Conservation (phyloP, 2,888 invertebrate species). For the Acholoe squamosa region DNA sequence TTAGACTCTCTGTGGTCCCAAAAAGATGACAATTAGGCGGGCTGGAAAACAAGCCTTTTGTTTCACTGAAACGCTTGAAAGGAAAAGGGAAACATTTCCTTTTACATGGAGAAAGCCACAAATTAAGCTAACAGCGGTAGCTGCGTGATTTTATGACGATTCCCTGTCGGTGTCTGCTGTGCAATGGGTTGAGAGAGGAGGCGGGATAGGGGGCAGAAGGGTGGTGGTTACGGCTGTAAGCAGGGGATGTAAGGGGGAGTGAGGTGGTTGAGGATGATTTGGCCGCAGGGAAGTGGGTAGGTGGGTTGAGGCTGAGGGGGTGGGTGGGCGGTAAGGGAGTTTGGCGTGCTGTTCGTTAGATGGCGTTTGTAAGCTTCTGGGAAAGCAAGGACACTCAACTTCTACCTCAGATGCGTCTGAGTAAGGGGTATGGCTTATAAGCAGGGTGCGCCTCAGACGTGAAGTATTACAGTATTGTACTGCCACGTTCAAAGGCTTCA, state of each 20-base stretch:
- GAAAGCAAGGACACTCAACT: background rate
- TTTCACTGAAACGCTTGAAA: slow-evolving; percentile 61
- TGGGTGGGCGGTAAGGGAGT: background rate
- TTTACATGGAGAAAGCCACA: slow-evolving; percentile 60
- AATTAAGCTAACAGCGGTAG: slow-evolving; percentile 56
- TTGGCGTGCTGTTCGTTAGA: slow-evolving; percentile 39
- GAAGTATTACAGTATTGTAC: no score
- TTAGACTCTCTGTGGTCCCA: background rate
- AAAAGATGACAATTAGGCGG: slow-evolving; percentile 56
- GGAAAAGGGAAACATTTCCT: slow-evolving; percentile 61
- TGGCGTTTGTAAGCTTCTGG: background rate
- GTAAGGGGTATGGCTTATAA: no score
- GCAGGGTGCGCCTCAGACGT: no score
- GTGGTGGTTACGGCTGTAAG: background rate
- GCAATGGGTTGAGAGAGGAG: background rate
- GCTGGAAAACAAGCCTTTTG: slow-evolving; percentile 61
- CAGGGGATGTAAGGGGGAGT: background rate
- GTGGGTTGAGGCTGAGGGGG: background rate
- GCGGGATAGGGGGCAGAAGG: background rate
- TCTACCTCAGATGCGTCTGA: no score
- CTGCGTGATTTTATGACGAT: slow-evolving; percentile 55
- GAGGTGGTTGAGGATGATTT: background rate
- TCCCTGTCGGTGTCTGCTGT: background rate
- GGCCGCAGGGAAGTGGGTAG: no score
- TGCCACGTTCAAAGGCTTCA: no score